These are phyloP conservation scores for Hirtodrosophila confusa DNA, from an alignment of 2,888 invertebrate species.

Conservation along the genomic window DNA sequence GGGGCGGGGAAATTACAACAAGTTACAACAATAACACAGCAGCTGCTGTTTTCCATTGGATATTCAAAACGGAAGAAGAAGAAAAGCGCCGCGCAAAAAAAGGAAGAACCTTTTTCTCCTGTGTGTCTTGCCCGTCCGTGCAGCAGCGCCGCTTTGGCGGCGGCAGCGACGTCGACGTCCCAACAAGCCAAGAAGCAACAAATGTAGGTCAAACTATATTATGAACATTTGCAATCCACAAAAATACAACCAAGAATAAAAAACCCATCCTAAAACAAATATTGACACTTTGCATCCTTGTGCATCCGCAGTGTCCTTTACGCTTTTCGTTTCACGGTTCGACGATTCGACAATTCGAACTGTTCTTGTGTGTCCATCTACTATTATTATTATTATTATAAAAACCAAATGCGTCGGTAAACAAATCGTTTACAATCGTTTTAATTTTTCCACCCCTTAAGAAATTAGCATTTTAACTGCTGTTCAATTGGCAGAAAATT, in stretches of 20 bases:
- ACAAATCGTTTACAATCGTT: no score
- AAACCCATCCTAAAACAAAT: neutral
- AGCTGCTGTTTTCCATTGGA: constrained; percentile 27
- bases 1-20: neutral
- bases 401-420: no score
- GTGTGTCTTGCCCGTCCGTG: constrained; percentile 45
- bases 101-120: neutral
- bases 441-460: no score
- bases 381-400: no score
- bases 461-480: no score
- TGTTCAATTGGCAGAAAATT: no score
- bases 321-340: constrained; percentile 30
- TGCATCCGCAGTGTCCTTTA: constrained; percentile 1
- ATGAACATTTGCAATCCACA: constrained; percentile 22
- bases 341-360: constrained; percentile 11
- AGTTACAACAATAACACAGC: constrained; percentile 19
- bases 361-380: neutral
- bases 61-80: constrained; percentile 20
- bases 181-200: constrained; percentile 32
- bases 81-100: constrained; percentile 14
- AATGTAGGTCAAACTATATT: constrained; percentile 53
- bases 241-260: neutral
- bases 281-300: constrained; percentile 10
- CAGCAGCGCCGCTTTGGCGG: constrained; percentile 36
- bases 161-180: constrained; percentile 19